Evolutionary conservation across 2,113 vertebrate species (phyloP).

Genomic region (Callithrix jacchus): DNA sequence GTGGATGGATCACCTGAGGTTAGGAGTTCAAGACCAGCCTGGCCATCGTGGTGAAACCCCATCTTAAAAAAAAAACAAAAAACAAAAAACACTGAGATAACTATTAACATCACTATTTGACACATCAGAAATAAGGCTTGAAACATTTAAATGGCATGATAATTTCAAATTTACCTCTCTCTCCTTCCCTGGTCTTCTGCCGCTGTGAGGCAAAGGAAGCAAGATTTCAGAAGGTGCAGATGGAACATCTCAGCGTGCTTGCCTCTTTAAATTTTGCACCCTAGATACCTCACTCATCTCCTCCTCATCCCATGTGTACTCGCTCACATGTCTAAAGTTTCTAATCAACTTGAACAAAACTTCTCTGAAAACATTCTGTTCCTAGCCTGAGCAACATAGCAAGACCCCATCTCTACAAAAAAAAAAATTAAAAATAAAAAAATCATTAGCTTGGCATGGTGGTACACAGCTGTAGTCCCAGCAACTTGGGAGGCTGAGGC

Average conservation of each 20-base stretch:
- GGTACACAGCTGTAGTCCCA: background rate
- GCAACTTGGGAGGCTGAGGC: background rate
- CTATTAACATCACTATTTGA: background rate
- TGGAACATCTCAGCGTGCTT: background rate
- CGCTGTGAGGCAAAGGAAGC: background rate
- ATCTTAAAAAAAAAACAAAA: no score
- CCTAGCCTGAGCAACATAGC: no score
- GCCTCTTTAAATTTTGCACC: background rate
- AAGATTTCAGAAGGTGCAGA: background rate
- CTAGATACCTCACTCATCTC: background rate
- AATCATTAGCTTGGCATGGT: background rate
- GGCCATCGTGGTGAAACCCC: no score
- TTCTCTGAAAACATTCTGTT: background rate
- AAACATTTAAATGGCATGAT: background rate
- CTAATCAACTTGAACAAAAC: background rate
- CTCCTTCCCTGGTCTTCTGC: background rate
- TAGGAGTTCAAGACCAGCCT: no score
- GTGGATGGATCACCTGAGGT: no score
- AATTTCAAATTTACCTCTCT: background rate
- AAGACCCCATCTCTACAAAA: no score
- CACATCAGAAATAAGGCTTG: background rate
- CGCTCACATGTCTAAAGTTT: background rate
- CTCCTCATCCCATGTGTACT: background rate
- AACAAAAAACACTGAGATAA: background rate
- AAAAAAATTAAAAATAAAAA: no score